These are phyloP conservation scores for Himalopsyche phryganea DNA, from an alignment of 1,140 invertebrate genomes.

Conservation along the genomic window DNA sequence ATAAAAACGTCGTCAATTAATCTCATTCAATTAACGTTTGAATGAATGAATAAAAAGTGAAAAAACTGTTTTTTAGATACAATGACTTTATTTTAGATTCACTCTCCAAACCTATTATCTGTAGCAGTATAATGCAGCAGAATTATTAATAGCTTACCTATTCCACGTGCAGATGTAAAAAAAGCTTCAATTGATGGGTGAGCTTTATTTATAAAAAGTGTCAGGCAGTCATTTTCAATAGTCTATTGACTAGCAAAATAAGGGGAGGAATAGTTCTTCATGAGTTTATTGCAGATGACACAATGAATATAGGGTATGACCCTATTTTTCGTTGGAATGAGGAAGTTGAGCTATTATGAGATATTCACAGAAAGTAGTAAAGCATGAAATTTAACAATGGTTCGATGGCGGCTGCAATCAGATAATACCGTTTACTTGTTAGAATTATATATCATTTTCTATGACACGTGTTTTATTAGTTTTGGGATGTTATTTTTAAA, in stretches of 20 bases:
- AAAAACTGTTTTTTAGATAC: too few relatives aligned
- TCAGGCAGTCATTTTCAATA: slow-evolving; percentile 3
- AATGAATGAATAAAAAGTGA: too few relatives aligned
- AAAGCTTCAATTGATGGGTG: background rate
- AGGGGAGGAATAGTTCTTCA: slow-evolving; percentile 28
- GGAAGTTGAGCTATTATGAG: background rate
- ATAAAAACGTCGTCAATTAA: too few relatives aligned
- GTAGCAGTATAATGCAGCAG: too few relatives aligned
- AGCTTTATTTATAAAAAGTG: slow-evolving; percentile 18
- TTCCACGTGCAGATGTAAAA: slow-evolving; percentile 15
- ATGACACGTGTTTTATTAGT: slow-evolving; percentile 25
- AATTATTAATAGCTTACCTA: too few relatives aligned
- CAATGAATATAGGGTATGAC: slow-evolving; percentile 19
- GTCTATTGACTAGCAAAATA: slow-evolving; percentile 28
- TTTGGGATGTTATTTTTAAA: slow-evolving; percentile 4
- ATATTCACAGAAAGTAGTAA: slow-evolving; percentile 1
- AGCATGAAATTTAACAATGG: slow-evolving; percentile 3
- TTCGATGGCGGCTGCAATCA: slow-evolving; percentile 5
- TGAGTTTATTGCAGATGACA: slow-evolving; percentile 32
- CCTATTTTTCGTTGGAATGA: background rate
- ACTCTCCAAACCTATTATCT: too few relatives aligned
- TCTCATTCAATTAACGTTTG: too few relatives aligned
- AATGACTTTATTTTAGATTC: too few relatives aligned
- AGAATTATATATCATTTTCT: slow-evolving; percentile 11
- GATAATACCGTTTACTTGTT: slow-evolving; percentile 14